phyloP scores from a whole-genome alignment of 2,888 invertebrate species.

The Hydropsyche betteni region DNA sequence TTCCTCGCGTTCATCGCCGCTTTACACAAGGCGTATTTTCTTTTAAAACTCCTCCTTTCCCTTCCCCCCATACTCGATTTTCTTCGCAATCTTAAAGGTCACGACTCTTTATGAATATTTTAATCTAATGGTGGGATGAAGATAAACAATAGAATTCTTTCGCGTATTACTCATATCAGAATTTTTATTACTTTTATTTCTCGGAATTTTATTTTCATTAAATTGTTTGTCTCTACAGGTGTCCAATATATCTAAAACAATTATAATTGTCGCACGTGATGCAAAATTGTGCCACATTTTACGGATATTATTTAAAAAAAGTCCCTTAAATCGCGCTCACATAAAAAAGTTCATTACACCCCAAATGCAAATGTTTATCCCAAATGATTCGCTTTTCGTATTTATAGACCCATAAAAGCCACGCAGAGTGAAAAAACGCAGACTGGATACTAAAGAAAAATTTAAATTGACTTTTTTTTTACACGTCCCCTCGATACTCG shows the following conservation, averaged over 20 bases:
- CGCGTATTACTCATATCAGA: too few species aligned
- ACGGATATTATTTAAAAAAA: neutral
- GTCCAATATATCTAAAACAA: neutral
- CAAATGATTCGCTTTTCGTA: constrained; percentile 23
- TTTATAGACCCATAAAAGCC: constrained; percentile 29
- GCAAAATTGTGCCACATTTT: neutral
- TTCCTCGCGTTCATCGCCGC: constrained; percentile 37
- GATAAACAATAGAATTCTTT: neutral
- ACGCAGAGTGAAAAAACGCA: constrained; percentile 15
- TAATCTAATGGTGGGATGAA: neutral
- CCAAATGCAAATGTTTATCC: constrained; percentile 29
- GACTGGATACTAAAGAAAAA: neutral
- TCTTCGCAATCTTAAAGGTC: constrained; percentile 9
- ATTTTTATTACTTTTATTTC: too few species aligned
- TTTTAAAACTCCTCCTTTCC: constrained; percentile 17
- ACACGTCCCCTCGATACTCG: neutral
- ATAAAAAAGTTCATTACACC: constrained; percentile 25
- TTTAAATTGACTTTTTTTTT: constrained; percentile 19
- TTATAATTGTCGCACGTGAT: neutral
- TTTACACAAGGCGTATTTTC: constrained; percentile 26
- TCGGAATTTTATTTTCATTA: too few species aligned
- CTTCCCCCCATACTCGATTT: neutral
- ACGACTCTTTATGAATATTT: constrained; percentile 17
- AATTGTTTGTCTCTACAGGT: neutral
- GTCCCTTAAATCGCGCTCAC: neutral